phyloP scores from a whole-genome alignment of 2,888 invertebrate genomes.

The Heliconius aoede region DNA sequence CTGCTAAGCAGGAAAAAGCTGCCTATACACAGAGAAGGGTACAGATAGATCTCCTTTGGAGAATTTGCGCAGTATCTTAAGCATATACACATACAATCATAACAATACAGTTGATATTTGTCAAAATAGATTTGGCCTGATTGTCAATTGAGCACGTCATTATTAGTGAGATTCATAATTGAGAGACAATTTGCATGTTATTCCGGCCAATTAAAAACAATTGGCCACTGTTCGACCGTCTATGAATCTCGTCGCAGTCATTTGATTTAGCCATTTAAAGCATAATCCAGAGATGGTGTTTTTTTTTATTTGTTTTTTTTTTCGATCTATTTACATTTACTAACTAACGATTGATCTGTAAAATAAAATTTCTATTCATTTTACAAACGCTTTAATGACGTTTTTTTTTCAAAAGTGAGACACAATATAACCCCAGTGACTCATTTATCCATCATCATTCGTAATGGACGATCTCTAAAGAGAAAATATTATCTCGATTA shows the following conservation, averaged over 20 bases:
- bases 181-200: constrained; percentile 52
- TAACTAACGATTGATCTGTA: too few relatives aligned
- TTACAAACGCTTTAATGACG: too few relatives aligned
- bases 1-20: background rate
- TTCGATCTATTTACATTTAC: too few relatives aligned
- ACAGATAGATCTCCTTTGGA: background rate
- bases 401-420: too few relatives aligned
- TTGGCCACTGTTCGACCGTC: constrained; percentile 44
- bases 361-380: too few relatives aligned
- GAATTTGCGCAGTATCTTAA: constrained; percentile 31
- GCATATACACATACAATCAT: constrained; percentile 31
- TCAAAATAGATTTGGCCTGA: constrained; percentile 51
- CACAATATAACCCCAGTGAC: too few relatives aligned
- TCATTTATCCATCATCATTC: too few relatives aligned
- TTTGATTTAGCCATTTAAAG: constrained; percentile 26
- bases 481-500: too few relatives aligned
- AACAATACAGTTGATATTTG: constrained; percentile 39
- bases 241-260: constrained; percentile 35
- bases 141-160: constrained; percentile 54
- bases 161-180: constrained; percentile 53
- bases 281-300: background rate
- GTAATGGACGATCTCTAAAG: too few relatives aligned
- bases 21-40: background rate
- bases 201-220: constrained; percentile 52
- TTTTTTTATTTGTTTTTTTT: background rate